Conservation (phyloP, 1,140 invertebrate genomes). For the Dinothrombium tinctorium region DNA sequence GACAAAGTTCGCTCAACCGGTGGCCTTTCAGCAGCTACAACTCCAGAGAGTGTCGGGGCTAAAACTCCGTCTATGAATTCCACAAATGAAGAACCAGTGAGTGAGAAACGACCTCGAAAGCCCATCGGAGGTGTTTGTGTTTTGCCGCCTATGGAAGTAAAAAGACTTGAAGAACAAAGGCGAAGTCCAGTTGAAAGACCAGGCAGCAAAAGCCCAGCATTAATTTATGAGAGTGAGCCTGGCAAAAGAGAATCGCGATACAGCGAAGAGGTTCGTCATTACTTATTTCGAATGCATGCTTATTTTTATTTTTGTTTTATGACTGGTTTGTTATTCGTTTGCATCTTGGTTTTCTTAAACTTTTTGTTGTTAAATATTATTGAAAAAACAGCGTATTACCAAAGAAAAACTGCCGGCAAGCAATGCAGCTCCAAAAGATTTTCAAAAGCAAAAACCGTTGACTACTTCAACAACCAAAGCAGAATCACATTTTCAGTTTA, state of each 20-base stretch:
- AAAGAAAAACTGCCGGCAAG: too few species aligned
- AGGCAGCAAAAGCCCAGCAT: background rate
- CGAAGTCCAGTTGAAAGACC: background rate
- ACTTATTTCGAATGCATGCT: too few species aligned
- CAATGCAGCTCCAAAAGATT: too few species aligned
- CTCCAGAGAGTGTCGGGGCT: background rate
- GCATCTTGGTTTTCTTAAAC: too few species aligned
- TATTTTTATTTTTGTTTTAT: too few species aligned
- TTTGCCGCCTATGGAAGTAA: conserved; percentile 34
- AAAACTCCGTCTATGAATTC: background rate
- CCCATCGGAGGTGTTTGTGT: conserved; percentile 60
- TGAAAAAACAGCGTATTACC: background rate
- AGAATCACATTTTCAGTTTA: too few species aligned
- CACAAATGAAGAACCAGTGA: too few species aligned
- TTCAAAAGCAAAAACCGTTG: too few species aligned
- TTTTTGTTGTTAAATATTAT: too few species aligned
- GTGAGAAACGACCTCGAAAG: conserved; percentile 28
- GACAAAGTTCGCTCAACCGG: background rate
- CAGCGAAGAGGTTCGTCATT: too few species aligned
- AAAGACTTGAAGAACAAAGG: background rate
- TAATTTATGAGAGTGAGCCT: background rate
- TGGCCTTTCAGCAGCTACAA: background rate
- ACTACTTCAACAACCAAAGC: too few species aligned
- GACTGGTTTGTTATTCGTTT: too few species aligned
- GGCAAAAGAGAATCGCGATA: background rate